These are phyloP conservation scores for Cotesia chilonis DNA, from an alignment of 1,140 invertebrate genomes.

Conservation along the genomic window DNA sequence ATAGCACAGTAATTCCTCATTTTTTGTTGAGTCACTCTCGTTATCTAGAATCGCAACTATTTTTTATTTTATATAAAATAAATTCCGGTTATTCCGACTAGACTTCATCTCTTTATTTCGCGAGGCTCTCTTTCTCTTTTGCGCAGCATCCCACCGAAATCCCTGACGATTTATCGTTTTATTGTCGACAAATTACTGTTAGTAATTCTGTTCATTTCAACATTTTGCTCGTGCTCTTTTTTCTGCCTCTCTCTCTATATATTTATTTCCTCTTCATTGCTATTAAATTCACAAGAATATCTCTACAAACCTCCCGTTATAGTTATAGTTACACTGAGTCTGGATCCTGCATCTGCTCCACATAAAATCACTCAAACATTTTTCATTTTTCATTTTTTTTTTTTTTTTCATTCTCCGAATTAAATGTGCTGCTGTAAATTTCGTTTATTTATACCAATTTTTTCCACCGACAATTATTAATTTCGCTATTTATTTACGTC, in stretches of 20 bases:
- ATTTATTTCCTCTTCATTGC: slow-evolving; percentile 40
- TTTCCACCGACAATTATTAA: no score
- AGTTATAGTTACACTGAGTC: slow-evolving; percentile 23
- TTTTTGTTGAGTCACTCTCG: slow-evolving; percentile 34
- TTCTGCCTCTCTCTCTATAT: slow-evolving; percentile 29
- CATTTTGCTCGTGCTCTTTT: slow-evolving; percentile 1
- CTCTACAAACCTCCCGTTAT: slow-evolving; percentile 5
- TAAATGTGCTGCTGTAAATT: no score
- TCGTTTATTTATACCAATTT: not conserved
- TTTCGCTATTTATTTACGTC: no score
- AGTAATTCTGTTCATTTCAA: slow-evolving; percentile 11
- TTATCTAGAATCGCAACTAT: slow-evolving; percentile 33
- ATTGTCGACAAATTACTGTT: slow-evolving; percentile 7
- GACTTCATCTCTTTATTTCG: not conserved
- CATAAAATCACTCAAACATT: no score
- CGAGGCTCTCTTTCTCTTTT: no score
- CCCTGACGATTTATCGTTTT: not conserved
- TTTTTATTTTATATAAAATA: not conserved
- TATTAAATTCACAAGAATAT: slow-evolving; percentile 8
- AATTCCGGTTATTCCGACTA: not conserved
- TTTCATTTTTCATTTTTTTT: not conserved
- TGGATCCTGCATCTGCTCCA: not conserved
- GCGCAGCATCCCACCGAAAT: slow-evolving; percentile 16
- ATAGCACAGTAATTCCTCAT: slow-evolving; percentile 34
- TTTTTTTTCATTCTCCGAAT: not conserved